Evolutionary conservation across 92 coral and sea anemone genomes (phyloP).

Genomic region (Meandrina meandrites): DNA sequence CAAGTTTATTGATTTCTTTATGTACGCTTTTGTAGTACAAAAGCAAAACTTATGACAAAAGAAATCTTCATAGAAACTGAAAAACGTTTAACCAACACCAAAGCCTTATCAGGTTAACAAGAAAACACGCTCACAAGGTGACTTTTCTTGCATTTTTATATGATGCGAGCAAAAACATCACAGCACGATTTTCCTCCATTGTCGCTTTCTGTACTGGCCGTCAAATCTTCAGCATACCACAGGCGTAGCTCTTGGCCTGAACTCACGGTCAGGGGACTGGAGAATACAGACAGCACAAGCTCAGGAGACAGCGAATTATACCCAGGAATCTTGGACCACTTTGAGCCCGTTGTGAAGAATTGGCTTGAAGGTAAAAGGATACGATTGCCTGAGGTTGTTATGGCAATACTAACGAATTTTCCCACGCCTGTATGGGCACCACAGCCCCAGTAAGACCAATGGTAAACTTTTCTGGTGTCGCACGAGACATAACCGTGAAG

Average conservation of each 20-base stretch:
- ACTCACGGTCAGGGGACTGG: neutral
- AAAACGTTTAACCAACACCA: neutral
- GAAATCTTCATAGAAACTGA: too few species aligned
- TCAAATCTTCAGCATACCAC: conserved; percentile 28
- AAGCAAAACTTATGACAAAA: neutral
- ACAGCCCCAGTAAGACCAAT: neutral
- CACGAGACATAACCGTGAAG: neutral
- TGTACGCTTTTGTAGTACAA: neutral
- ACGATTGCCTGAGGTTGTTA: neutral
- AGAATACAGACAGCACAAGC: conserved; percentile 9
- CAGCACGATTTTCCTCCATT: neutral
- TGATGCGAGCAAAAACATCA: conserved; percentile 2
- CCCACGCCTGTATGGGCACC: neutral
- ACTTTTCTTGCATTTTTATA: neutral
- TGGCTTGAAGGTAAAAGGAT: neutral
- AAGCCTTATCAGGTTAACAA: neutral
- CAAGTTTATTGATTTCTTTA: neutral
- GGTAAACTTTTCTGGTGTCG: neutral
- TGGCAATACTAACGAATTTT: neutral
- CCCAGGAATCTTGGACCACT: conserved; percentile 5
- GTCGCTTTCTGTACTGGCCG: neutral
- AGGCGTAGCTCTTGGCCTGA: conserved; percentile 12
- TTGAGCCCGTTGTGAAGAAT: neutral
- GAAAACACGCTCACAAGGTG: neutral
- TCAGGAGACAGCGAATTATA: conserved; percentile 15